A percentile compares a stretch with the other conserved stretches of the same genome.
These are phyloP conservation scores for Aramus guarauna DNA, from an alignment of 2,113 vertebrate species.

Conservation along the genomic window DNA sequence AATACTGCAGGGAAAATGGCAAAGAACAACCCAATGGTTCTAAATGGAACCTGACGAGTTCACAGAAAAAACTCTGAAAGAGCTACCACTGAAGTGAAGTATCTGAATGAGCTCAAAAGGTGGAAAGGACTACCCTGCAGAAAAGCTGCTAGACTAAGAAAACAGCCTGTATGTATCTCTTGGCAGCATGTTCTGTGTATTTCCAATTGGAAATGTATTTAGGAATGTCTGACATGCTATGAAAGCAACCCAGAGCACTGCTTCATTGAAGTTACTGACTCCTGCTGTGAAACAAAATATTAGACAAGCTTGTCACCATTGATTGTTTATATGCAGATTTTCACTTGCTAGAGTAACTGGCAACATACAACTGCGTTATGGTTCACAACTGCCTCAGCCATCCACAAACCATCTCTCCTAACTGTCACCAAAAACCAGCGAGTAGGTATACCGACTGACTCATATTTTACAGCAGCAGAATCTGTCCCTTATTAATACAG, in stretches of 20 bases:
- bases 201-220: not conserved
- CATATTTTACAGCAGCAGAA: not conserved
- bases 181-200: not conserved
- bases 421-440: fast-evolving
- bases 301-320: not conserved
- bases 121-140: not conserved
- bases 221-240: not conserved
- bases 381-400: not conserved
- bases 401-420: not conserved
- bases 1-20: not conserved
- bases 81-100: not conserved
- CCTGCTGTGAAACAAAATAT: not conserved
- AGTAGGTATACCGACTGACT: not conserved
- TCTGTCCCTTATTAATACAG: not conserved
- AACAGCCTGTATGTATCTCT: not conserved
- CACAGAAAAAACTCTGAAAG: not conserved
- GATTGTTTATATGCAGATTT: not conserved
- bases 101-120: not conserved
- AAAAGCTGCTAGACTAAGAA: not conserved
- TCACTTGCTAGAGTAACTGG: not conserved
- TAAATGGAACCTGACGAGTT: not conserved
- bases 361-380: not conserved
- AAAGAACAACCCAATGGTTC: not conserved
- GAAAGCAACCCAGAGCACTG: not conserved
- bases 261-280: not conserved